These are phyloP conservation scores for Sphyrna mokarran DNA, from an alignment of 2,113 vertebrate genomes.

Conservation along the genomic window DNA sequence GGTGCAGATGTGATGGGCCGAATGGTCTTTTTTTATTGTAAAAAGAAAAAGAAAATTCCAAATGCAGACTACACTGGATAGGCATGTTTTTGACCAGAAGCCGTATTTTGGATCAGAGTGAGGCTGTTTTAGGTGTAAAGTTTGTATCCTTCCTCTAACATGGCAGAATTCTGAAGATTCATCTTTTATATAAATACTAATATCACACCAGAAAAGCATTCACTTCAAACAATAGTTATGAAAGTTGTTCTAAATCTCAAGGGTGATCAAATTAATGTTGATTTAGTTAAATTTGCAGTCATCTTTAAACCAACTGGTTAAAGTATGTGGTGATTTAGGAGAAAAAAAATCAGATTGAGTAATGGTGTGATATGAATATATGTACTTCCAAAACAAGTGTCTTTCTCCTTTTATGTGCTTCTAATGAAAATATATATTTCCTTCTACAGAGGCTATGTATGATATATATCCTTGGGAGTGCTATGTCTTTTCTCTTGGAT, in stretches of 20 bases:
- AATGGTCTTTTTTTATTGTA: no score
- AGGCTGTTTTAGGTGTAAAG: background rate
- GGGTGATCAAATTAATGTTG: background rate
- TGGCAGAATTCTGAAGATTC: background rate
- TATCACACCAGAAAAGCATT: background rate
- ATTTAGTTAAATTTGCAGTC: background rate
- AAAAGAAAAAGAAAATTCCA: background rate
- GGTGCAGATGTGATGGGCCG: no score
- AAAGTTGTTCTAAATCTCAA: background rate
- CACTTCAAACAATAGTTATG: background rate
- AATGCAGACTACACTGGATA: background rate
- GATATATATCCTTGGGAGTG: conserved; percentile 79
- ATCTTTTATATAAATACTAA: background rate
- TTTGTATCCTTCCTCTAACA: background rate
- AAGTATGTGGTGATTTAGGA: background rate
- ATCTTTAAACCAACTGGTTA: background rate
- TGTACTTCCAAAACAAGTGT: background rate
- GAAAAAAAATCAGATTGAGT: no score
- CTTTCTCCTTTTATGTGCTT: background rate
- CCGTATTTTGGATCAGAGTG: background rate
- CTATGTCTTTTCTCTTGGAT: conserved; percentile 78
- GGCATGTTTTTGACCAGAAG: background rate
- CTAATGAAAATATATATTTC: background rate
- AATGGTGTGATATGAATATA: background rate
- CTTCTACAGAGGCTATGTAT: conserved; percentile 66